Evolutionary conservation across 64 coral and sea anemone genomes (phyloP), one percentile per base, ranked within the genome.

Genomic region (Pocillopora verrucosa): DNA sequence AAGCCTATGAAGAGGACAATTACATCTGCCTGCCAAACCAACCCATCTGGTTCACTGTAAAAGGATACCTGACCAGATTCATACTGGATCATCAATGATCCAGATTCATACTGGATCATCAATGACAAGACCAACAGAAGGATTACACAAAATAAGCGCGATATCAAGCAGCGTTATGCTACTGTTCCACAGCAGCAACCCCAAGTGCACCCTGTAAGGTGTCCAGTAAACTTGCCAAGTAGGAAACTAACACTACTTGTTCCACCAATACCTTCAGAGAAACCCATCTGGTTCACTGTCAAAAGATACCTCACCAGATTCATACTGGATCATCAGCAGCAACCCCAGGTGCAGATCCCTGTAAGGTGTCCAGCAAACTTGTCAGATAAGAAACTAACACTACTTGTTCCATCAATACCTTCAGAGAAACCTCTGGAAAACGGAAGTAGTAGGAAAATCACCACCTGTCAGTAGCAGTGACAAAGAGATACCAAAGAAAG

Each of bases 161-260:
- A 87, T 63, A 92, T 92, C 91, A 92, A 92, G 59, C 59, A 74
- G 35, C 83, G 74, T 56, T 68, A 78, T 60, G 11, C 82, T 38
- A 65, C 9, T 56, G 60, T 87, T 64, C 64, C 68, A 76, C 68
- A 75, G 76, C 76, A 90, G 72, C 60, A 78, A 82, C 78, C 89
- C 0, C 30, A 30, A 30, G 30, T 30, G 30, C 30, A 30, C 36
- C 86, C 86, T 88, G 30, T 36, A 25, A 88, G 73, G 13, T 20
- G 74, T 74, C 87, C 75, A 34, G 74, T 61, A 89, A 58, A 26
- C 73, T 57, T 58, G 45, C 10, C 88, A 72, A 56, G 26, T 59
- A 63, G 58, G 10, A 59, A 60, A 74, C 16, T 51, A 80, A 15
- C 14, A 90, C 65, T 65, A 11, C 19, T 61, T 80, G 57, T 20